phyloP scores from a whole-genome alignment of 2,797 vertebrate genomes.

The Microchirus variegatus region DNA sequence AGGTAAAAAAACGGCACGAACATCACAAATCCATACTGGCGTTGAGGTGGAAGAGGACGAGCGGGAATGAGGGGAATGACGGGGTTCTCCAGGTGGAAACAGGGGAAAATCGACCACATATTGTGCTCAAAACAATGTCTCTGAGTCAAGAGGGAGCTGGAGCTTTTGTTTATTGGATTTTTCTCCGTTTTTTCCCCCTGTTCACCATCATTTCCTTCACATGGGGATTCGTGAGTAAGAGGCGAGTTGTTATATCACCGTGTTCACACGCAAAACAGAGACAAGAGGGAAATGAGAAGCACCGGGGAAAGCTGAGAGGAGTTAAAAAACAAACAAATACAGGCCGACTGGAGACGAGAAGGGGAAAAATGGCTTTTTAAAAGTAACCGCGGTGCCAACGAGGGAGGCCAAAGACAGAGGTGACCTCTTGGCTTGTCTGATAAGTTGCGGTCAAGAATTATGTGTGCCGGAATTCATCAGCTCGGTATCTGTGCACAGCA shows the following conservation, averaged over 20 bases:
- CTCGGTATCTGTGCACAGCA: conserved; percentile 28
- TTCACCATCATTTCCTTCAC: conserved; percentile 3
- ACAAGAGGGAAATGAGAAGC: conserved; percentile 34
- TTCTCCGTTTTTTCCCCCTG: background rate
- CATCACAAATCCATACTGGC: conserved; percentile 40
- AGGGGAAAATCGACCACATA: conserved; percentile 54
- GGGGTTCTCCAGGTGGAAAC: conserved; percentile 59
- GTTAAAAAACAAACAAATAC: background rate
- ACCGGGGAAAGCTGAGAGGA: conserved; percentile 14
- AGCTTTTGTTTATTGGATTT: conserved; percentile 66
- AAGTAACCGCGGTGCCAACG: background rate
- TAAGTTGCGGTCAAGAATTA: conserved; percentile 33
- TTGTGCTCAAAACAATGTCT: conserved; percentile 65
- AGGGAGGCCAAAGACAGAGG: conserved; percentile 25
- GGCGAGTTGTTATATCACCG: conserved; percentile 10
- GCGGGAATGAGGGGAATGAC: background rate
- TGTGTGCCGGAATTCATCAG: conserved; percentile 41
- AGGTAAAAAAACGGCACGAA: conserved; percentile 40
- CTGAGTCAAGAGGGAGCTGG: conserved; percentile 38
- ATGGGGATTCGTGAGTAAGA: conserved; percentile 11
- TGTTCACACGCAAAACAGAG: conserved; percentile 45
- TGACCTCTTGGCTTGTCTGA: conserved; percentile 29
- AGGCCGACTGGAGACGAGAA: background rate
- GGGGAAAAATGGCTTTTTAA: background rate
- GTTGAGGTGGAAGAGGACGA: background rate